Percentiles rank a stretch among this genome's conserved stretches.
Evolutionary conservation across 2,797 vertebrate genomes (phyloP).

Genomic region (Neosilurus mollespiculum): DNA sequence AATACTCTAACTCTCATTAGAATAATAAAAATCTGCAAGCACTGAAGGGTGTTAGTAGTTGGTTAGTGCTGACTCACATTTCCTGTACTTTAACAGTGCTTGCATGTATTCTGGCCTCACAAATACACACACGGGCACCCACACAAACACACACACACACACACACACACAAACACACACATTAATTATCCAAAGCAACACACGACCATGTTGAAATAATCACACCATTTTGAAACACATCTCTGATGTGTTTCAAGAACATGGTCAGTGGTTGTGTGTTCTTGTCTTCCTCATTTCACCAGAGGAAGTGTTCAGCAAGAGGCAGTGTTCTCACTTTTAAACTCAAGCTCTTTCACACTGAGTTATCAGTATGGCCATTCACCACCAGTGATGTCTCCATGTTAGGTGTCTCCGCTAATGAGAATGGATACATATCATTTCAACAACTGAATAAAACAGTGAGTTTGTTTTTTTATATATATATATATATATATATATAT

Average conservation of each 20-base stretch:
- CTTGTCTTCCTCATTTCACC: slow-evolving; percentile 72
- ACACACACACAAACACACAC: neutral
- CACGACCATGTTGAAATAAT: neutral
- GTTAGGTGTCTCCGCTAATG: neutral
- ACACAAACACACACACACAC: neutral
- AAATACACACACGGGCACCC: neutral
- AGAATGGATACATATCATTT: slow-evolving; percentile 32
- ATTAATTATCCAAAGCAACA: neutral
- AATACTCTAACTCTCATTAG: neutral
- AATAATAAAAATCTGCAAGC: too few species aligned
- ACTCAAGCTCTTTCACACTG: neutral
- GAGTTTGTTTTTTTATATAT: neutral
- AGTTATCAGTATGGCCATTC: slow-evolving; percentile 3
- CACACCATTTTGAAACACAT: slow-evolving; percentile 8
- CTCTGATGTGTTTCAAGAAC: slow-evolving; percentile 1
- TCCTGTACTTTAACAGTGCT: neutral
- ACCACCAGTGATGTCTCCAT: slow-evolving; percentile 3
- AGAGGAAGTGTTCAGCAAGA: slow-evolving; percentile 69
- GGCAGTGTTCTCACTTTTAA: slow-evolving; percentile 46
- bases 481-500: neutral
- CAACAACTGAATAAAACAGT: slow-evolving; percentile 33
- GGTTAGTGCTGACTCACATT: neutral
- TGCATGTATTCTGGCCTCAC: neutral
- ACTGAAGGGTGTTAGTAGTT: neutral
- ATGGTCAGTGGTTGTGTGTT: slow-evolving; percentile 30